Conservation (phyloP, 2,113 vertebrate species). For the Labrus mixtus region DNA sequence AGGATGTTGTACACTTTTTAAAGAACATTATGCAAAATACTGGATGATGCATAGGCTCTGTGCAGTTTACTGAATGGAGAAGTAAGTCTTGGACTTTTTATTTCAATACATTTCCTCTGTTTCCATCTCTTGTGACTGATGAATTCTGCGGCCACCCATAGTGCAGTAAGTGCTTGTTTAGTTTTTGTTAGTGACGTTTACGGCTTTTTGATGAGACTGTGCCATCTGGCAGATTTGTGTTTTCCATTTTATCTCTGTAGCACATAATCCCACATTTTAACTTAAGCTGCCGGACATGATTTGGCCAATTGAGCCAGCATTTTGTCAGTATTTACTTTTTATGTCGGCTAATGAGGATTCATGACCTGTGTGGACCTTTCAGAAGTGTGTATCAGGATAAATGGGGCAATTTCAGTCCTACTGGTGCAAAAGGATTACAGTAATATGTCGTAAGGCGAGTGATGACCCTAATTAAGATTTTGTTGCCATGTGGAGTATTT, state of each 20-base stretch:
- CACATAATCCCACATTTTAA: constrained; percentile 54
- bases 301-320: constrained; percentile 21
- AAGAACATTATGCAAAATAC: neutral
- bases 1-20: constrained; percentile 1
- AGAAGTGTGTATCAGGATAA: constrained; percentile 18
- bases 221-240: constrained; percentile 58
- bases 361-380: constrained; percentile 12
- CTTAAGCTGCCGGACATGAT: constrained; percentile 5
- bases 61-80: neutral
- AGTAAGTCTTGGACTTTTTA: constrained; percentile 6
- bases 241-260: constrained; percentile 41
- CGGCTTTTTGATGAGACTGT: constrained; percentile 37
- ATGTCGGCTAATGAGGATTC: constrained; percentile 33
- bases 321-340: constrained; percentile 20
- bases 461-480: constrained; percentile 42
- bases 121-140: neutral
- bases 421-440: constrained; percentile 11
- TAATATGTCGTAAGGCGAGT: constrained; percentile 12
- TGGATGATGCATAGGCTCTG: neutral
- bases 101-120: constrained; percentile 9
- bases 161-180: constrained; percentile 16
- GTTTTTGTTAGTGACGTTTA: constrained; percentile 43
- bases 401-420: constrained; percentile 4
- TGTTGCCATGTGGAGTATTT: constrained; percentile 29
- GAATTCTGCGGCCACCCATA: constrained; percentile 20